Evolutionary conservation across 1,140 invertebrate species (phyloP), one percentile per base, ranked within the genome.

Genomic region (Carcinoscorpius rotundicauda): DNA sequence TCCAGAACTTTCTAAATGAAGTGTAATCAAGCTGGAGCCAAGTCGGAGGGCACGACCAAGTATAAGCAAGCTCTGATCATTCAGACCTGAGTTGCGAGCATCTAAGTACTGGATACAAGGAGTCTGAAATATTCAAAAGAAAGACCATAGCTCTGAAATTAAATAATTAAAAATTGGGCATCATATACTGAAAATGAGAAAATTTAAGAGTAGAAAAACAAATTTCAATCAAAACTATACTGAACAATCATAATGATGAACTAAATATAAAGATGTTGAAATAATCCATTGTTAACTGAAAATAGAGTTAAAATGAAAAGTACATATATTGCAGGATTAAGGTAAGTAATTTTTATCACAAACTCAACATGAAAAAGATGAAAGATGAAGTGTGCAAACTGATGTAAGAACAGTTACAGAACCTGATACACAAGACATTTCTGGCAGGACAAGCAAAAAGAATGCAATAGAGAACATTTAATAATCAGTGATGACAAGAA

Each of bases 1-100:
- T 69, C 80, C 81, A 74, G 86, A 86, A 73, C 85, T 85, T 75
- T 89, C 87, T 69, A 90, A 77, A 77, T 88, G 87, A 52, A 90
- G 76, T 29, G 85, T 82, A 64, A 83, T 83, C 55, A 90, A 76
- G 75, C 84, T 84, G 29, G 85, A 82, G 11, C 82, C 82, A 66
- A 84, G 76, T 53, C 85, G 80, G 29, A 91, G 76, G 10, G 87
- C 82, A 58, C 87, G 80, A 62, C 83, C 84, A 62, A 91, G 74
- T 61, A 86, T 82, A 6, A 84, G 82, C 73, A 87, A 83, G 70
- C 83, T 81, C 57, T 83, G 80, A 73, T 89, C 86, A 69, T 84
- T 84, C 50, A 90, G 74, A 50, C 81, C 79, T 68, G 83, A 82
- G 71, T 83, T 83, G 51, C 81, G 77, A 10, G 85, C 82, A 77